Base-by-base conservation (phyloP, 2,113 vertebrate species). In the Pterocles gutturalis region DNA sequence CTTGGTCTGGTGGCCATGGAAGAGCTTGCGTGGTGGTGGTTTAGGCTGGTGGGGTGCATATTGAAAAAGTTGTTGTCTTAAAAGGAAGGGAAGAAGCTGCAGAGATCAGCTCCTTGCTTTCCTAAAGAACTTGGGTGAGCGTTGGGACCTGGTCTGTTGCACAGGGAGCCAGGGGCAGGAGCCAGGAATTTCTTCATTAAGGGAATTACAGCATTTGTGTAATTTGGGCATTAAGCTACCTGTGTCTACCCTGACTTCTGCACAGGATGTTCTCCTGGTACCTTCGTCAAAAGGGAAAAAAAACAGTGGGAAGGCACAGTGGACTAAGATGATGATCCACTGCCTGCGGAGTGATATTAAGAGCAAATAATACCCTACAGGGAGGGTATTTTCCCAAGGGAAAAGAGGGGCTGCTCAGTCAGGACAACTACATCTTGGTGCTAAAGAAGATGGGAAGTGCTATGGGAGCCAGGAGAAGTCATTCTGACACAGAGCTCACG, bases 281-380 rank as follows among this genome's bases (percentile, higher is more conserved):
- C 51, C 58, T 82, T 82, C 69, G 51, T 18, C 36, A 81, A 75
- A 86, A 26, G 19, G 17, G 5, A 3, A 13, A 64, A 53, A 21
- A 38, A 0, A 3, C 4, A 5, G 0, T 62, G 20, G 9, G 43
- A 75, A 87, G 51, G 25, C 33, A 17, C 6, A 51, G 28, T 38
- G 49, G 34, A 51, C 48, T 41, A 49, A 58, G 43, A 36, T 2
- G 20, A 46, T 29, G 57, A 91, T 48, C 12, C 26, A 3, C n/a
- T 46, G 41, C 25, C 38, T 66, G 5, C 6, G 45, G 72, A 87
- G 38, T 5, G 9, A 45, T 61, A 25, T n/a, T 22, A 29, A 67
- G 34, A 61, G 26, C 4, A 71, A 90, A 55, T 2, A 3, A 6
- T 69, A 45, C 29, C 34, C 48, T 57, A 48, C 18, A 71, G 16